Evolutionary conservation across 2,888 invertebrate species (phyloP), one percentile per base, ranked within the genome.

Genomic region (Pollenia amentaria): DNA sequence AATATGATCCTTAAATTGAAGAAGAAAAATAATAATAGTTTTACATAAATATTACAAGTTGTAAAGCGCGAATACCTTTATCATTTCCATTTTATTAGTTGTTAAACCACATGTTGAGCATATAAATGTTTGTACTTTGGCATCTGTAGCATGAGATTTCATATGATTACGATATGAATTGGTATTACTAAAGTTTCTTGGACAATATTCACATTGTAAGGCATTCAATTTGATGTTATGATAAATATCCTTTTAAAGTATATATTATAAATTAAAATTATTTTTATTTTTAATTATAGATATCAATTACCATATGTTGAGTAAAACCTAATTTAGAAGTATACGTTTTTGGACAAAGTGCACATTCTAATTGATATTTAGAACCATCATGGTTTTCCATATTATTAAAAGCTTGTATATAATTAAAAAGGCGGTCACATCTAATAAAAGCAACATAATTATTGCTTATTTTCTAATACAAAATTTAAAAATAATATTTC

Each of bases 341-440:
- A 88, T 90, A 91, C 9, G 88, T 87, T 83, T 89, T 90, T 0
- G 88, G 69, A 53, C 91, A 91, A 46, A 86, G 76, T 10, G 76
- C 51, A 42, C 91, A 91, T 1, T 85, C 72, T 76, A 83, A 90
- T 40, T 87, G 89, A 75, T 87, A 57, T 16, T 88, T 88, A 51
- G 88, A 75, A 62, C 78, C 83, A 14, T 85, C 87, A 89, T 87
- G 91, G 62, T 89, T 88, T 73, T 72, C 88, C 85, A 90, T 79
- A 83, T 93, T 86, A 0, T 90, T 70, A 67, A 60, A 89, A 0
- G 84, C 70, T 6, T 79, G 38, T 69, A 77, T 83, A 8, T 83
- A 90, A 55, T 89, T 86, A 55, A 92, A 92, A 6, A 89, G 88
- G 2, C 91, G 90, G 90, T 93, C 93, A 67, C 93, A 93, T 46